phyloP scores from a whole-genome alignment of 1,140 invertebrate genomes.

The Choristoneura fumiferana region DNA sequence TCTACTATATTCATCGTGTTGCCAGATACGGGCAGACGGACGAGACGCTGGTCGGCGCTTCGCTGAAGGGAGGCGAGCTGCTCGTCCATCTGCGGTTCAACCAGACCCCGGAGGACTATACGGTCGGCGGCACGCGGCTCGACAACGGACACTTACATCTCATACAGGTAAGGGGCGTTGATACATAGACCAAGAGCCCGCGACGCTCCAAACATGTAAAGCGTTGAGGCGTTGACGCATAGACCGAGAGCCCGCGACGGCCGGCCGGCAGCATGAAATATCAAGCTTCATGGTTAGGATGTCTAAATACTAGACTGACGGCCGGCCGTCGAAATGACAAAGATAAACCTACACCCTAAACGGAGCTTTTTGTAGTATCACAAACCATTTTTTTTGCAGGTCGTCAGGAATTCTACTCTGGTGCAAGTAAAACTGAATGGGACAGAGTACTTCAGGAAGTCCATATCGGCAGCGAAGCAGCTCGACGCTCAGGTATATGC shows the following conservation, averaged over 20 bases:
- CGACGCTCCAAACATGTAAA: too few species aligned
- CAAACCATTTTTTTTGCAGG: too few species aligned
- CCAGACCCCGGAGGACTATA: constrained; percentile 88
- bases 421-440: constrained; percentile 93
- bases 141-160: constrained; percentile 93
- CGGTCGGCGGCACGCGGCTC: constrained; percentile 88
- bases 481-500: constrained; percentile 88
- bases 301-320: too few species aligned
- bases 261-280: too few species aligned
- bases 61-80: constrained; percentile 87
- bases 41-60: constrained; percentile 87
- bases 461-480: constrained; percentile 86
- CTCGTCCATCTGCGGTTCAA: constrained; percentile 89
- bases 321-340: too few species aligned
- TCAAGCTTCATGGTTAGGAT: too few species aligned
- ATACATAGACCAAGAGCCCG: too few species aligned
- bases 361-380: too few species aligned
- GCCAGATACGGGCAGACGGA: constrained; percentile 63
- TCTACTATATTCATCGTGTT: too few species aligned
- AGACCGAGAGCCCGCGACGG: too few species aligned
- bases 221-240: too few species aligned
- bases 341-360: too few species aligned
- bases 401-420: constrained; percentile 87
- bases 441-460: constrained; percentile 92
- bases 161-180: constrained; percentile 85